phyloP scores from a whole-genome alignment of 2,888 invertebrate genomes.

The Allophyes oxyacanthae region DNA sequence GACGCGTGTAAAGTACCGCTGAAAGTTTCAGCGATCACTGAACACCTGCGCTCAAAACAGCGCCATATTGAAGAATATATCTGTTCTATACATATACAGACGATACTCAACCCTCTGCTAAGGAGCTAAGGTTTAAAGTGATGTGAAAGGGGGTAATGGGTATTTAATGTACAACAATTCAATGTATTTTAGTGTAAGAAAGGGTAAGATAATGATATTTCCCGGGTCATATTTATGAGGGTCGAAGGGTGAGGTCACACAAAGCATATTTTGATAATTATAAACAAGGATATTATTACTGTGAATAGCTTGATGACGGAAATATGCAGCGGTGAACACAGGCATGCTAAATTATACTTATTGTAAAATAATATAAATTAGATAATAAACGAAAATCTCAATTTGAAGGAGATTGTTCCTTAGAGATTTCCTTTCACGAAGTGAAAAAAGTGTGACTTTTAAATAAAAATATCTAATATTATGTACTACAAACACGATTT shows the following conservation, averaged over 20 bases:
- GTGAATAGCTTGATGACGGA: not conserved
- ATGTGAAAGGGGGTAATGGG: conserved; percentile 2
- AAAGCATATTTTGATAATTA: conserved; percentile 37
- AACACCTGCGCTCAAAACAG: conserved; percentile 36
- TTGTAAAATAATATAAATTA: too few species aligned
- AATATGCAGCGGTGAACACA: too few species aligned
- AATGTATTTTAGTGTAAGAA: conserved; percentile 37
- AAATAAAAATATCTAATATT: too few species aligned
- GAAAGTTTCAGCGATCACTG: conserved; percentile 37
- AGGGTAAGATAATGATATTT: conserved; percentile 47
- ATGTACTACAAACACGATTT: too few species aligned
- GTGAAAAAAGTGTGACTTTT: too few species aligned
- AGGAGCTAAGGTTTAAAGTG: not conserved
- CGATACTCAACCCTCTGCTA: conserved; percentile 19
- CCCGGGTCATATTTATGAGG: conserved; percentile 41
- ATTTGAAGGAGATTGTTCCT: too few species aligned
- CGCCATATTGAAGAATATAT: conserved; percentile 6
- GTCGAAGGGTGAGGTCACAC: conserved; percentile 25
- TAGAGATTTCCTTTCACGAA: too few species aligned
- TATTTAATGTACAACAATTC: conserved; percentile 48
- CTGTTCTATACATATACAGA: not conserved
- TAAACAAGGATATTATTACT: conserved; percentile 11
- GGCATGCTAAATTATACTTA: too few species aligned
- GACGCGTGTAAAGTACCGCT: conserved; percentile 31
- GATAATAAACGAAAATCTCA: too few species aligned